Base-by-base conservation (phyloP, 1,140 invertebrate genomes). In the Drosophila pseudoananassae region DNA sequence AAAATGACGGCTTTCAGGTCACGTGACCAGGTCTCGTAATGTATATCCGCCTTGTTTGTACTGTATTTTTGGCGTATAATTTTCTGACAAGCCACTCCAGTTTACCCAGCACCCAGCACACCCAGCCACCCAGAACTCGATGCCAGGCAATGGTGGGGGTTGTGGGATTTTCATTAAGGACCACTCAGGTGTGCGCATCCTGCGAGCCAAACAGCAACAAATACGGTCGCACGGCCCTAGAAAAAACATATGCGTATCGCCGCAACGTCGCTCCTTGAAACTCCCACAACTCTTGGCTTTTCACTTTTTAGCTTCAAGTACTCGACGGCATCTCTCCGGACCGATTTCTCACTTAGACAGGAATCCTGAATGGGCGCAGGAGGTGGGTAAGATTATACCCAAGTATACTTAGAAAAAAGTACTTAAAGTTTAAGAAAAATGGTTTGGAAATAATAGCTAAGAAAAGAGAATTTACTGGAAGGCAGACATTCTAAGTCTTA, bases 291-390 rank as follows among this genome's bases (percentile, higher is more conserved):
- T 89, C 83, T 90, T 88, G 83, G 88, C 88, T 90, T 88, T 90
- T 90, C 89, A 90, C 88, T 90, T 90, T 88, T 90, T 87, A 90
- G 69, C 83, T 88, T 81, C 79, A 88, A 89, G 77, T 81, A 66
- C 78, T 60, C 76, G 52, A 74, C 85, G 73, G 40, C 54, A 82
- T 79, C 81, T 83, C 63, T 81, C 75, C 66, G 76, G 70, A 60
- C 63, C 56, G 73, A 71, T 69, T 81, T 59, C 65, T 51, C 69
- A 76, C 69, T 76, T 56, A 38, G 71, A 73, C 74, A 65, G 53
- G 64, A 49, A 47, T 61, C 51, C 60, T 36, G 33, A 12, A 36
- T 36, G 33, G 50, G 64, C 69, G 54, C 78, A 27, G 33, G 23
- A 36, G 15, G 17, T 40, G 20, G 60, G 17, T n/a, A 17, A 69